Evolutionary conservation across 2,113 vertebrate species (phyloP).

Genomic region (Cyprinodon variegatus): DNA sequence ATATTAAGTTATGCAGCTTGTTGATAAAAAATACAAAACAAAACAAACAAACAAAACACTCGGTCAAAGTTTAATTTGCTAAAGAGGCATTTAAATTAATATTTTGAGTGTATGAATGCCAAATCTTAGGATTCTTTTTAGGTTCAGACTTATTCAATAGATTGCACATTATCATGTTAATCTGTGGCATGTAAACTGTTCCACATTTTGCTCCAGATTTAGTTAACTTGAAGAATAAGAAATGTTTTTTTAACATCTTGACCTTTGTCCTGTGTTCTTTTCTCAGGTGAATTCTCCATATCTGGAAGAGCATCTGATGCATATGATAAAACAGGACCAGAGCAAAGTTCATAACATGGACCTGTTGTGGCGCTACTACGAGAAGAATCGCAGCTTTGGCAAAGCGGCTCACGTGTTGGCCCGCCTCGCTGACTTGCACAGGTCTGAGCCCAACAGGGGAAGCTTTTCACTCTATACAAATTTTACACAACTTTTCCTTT

Average conservation of each 20-base stretch:
- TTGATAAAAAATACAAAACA: too few species aligned
- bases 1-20: too few species aligned
- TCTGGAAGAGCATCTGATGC: constrained; percentile 92
- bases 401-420: constrained; percentile 93
- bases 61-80: too few species aligned
- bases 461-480: background rate
- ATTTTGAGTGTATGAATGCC: too few species aligned
- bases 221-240: background rate
- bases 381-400: constrained; percentile 94
- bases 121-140: too few species aligned
- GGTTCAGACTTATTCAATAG: background rate
- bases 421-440: constrained; percentile 92
- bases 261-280: background rate
- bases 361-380: constrained; percentile 95
- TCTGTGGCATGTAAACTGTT: too few species aligned
- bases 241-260: background rate
- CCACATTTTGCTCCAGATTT: background rate
- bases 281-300: constrained; percentile 91
- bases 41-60: too few species aligned
- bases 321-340: constrained; percentile 96
- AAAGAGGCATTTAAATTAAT: too few species aligned
- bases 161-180: background rate
- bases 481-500: background rate
- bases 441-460: constrained; percentile 72
- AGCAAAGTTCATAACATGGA: constrained; percentile 97